These are phyloP conservation scores for Acanthurus lineatus DNA, from an alignment of 2,797 vertebrate species.

Conservation along the genomic window DNA sequence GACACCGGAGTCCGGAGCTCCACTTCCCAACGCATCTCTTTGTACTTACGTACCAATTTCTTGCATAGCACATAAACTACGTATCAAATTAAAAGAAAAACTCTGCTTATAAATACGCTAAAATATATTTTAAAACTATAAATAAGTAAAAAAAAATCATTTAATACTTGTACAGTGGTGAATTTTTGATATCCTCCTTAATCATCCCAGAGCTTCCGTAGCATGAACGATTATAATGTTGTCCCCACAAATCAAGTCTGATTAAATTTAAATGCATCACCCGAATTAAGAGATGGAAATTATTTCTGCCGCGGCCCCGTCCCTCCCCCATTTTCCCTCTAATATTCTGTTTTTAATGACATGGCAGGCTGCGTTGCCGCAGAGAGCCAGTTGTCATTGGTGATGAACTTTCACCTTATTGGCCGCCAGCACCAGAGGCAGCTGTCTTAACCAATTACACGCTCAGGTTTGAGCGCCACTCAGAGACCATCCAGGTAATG, in stretches of 20 bases:
- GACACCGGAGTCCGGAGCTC: not conserved
- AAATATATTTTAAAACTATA: slow-evolving; percentile 13
- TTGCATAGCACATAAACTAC: not conserved
- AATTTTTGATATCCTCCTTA: slow-evolving; percentile 28
- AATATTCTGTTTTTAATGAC: slow-evolving; percentile 79
- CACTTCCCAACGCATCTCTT: not conserved
- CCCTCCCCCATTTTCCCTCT: slow-evolving; percentile 53
- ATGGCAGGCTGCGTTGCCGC: slow-evolving; percentile 66
- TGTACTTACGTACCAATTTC: not conserved
- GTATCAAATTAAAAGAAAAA: not conserved
- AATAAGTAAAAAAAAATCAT: slow-evolving; percentile 19
- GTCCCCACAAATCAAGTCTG: slow-evolving; percentile 59
- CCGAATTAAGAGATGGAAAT: slow-evolving; percentile 75
- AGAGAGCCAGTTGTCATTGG: slow-evolving; percentile 80
- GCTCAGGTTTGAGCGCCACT: slow-evolving; percentile 83
- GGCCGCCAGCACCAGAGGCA: slow-evolving; percentile 80
- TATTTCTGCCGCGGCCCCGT: slow-evolving; percentile 52
- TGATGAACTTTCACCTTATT: slow-evolving; percentile 86
- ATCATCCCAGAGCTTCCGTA: slow-evolving; percentile 33
- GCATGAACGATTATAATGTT: slow-evolving; percentile 52
- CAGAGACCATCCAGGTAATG: slow-evolving; percentile 83
- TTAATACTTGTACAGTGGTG: slow-evolving; percentile 14
- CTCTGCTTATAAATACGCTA: not conserved
- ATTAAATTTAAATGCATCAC: slow-evolving; percentile 77
- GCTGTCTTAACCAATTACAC: slow-evolving; percentile 87